Percentiles rank a stretch among this genome's conserved stretches.
Evolutionary conservation across 2,113 vertebrate species (phyloP).

Genomic region (Chroicocephalus ridibundus): DNA sequence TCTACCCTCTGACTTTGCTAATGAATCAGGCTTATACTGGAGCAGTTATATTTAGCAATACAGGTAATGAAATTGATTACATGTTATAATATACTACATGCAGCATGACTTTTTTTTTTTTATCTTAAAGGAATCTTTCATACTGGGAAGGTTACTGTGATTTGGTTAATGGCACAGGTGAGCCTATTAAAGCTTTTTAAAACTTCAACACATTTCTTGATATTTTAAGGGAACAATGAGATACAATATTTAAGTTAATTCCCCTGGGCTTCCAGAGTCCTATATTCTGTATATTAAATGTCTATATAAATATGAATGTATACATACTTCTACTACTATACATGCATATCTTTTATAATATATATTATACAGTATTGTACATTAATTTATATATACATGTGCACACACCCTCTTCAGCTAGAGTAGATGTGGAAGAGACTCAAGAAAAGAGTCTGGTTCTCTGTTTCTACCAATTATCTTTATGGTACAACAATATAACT

Average conservation of each 20-base stretch:
- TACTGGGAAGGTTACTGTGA: conserved; percentile 88
- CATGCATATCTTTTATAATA: background rate
- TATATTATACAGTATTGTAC: background rate
- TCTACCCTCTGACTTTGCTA: background rate
- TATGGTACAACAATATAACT: background rate
- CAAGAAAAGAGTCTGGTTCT: background rate
- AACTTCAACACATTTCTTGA: background rate
- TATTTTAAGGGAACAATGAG: background rate
- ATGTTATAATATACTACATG: background rate
- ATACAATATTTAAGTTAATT: background rate
- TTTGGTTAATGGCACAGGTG: conserved; percentile 95
- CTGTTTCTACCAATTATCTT: background rate
- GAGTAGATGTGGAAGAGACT: background rate
- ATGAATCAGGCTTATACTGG: background rate
- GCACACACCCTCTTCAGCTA: background rate
- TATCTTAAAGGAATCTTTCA: conserved; percentile 74
- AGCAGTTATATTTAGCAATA: background rate
- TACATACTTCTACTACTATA: background rate
- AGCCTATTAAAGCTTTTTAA: conserved; percentile 5
- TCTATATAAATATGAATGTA: background rate
- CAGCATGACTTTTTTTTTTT: background rate
- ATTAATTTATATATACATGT: background rate
- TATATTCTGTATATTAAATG: background rate
- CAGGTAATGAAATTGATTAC: background rate
- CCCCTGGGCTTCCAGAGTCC: background rate